Evolutionary conservation across 2,888 invertebrate genomes (phyloP).

Genomic region (Sinopyrophorus schimmeli): DNA sequence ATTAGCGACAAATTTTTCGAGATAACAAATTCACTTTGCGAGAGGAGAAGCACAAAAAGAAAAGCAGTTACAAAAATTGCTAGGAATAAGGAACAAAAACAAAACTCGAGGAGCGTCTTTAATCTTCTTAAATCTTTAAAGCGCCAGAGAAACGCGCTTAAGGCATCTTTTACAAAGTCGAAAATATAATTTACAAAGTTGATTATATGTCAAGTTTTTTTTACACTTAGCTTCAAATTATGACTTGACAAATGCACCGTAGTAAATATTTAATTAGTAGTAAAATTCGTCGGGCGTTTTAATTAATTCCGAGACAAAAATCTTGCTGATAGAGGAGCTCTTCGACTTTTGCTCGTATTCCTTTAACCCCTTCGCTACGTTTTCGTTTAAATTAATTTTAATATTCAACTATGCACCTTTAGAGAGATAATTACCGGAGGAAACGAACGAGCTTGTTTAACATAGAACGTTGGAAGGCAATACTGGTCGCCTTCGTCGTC

Average conservation of each 20-base stretch:
- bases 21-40: too few species aligned
- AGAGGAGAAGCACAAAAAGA: too few species aligned
- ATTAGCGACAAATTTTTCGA: too few species aligned
- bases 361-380: constrained; percentile 48
- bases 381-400: constrained; percentile 46
- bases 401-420: constrained; percentile 30
- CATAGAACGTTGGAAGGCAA: constrained; percentile 22
- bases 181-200: too few species aligned
- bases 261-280: constrained; percentile 49
- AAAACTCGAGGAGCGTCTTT: too few species aligned
- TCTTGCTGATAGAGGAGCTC: constrained; percentile 46
- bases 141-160: too few species aligned
- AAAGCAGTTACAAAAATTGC: too few species aligned
- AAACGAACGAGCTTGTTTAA: constrained; percentile 21
- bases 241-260: constrained; percentile 27
- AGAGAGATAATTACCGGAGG: constrained; percentile 21
- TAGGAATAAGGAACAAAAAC: too few species aligned
- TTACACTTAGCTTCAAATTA: constrained; percentile 6
- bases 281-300: constrained; percentile 49
- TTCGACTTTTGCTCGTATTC: constrained; percentile 44
- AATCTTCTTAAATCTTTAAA: too few species aligned
- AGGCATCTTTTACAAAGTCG: too few species aligned
- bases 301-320: constrained; percentile 48
- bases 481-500: too few species aligned
- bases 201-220: too few species aligned